Conservation (phyloP, 1,140 invertebrate species). For the Halesus radiatus region DNA sequence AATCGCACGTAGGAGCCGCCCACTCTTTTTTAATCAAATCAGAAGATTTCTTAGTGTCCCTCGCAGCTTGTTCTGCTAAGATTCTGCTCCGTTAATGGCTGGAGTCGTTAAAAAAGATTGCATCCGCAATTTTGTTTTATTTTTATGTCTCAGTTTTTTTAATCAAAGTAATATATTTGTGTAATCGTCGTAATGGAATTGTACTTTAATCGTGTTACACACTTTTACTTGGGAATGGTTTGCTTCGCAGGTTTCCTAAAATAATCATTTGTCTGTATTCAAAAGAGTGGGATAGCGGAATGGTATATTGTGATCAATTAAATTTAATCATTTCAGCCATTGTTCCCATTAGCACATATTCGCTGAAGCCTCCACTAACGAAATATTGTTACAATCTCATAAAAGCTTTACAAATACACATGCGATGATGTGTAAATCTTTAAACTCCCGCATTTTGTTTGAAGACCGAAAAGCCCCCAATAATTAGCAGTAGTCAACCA, state of each 20-base stretch:
- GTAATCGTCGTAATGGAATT: not conserved
- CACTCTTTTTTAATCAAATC: conserved; percentile 57
- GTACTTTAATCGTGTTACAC: not conserved
- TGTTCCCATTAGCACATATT: not conserved
- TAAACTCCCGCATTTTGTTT: conserved; percentile 38
- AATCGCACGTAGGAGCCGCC: conserved; percentile 48
- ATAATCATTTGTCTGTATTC: too few species aligned
- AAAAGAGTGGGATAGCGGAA: too few species aligned
- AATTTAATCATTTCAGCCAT: too few species aligned
- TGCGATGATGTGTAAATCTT: conserved; percentile 16
- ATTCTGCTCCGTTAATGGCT: conserved; percentile 37
- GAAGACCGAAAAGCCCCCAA: conserved; percentile 41
- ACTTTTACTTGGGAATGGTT: not conserved
- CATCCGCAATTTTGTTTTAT: conserved; percentile 46
- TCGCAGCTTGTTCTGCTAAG: conserved; percentile 37
- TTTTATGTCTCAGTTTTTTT: conserved; percentile 45
- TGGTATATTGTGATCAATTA: too few species aligned
- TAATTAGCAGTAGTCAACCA: conserved; percentile 44
- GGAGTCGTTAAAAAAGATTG: conserved; percentile 51
- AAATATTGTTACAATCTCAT: conserved; percentile 14
- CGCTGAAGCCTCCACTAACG: not conserved
- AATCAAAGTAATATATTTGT: conserved; percentile 42
- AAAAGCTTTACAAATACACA: conserved; percentile 4
- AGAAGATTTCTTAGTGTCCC: conserved; percentile 54
- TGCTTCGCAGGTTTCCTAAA: too few species aligned